Evolutionary conservation across 2,797 vertebrate genomes (phyloP), one percentile per base, ranked within the genome.

Genomic region (Oophaga sylvatica): DNA sequence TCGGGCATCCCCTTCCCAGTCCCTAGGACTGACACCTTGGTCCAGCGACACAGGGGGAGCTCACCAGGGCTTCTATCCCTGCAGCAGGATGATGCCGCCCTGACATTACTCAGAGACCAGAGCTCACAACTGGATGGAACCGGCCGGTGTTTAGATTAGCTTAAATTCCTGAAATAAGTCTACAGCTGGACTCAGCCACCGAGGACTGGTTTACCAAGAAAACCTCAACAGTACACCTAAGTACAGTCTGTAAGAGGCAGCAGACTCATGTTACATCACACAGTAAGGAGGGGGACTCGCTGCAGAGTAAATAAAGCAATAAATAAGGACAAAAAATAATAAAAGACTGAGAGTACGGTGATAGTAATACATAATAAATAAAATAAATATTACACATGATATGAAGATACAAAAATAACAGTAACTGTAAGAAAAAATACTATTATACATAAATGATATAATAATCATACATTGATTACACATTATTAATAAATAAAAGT

Each of bases 131-230:
- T 86, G 35, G 60, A 76, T 48, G 41, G 1, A 48, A 26, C 87
- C 10, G 71, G 87, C 56, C 76, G 4, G 29, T 83, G 87, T 88
- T 88, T 81, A 76, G 76, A 65, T 85, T 81, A 60, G 78, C 62
- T 77, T 35, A 75, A 62, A 86, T 86, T 88, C 87, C 83, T 81
- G 82, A 85, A 76, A 85, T 85, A 65, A 76, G 70, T 48, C 16
- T n/a, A 68, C 57, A 57, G 83, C 87, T 62, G 79, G 87, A 82
- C 15, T 45, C 17, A 82, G 60, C 87, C 79, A 71, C 84, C 76
- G 12, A 45, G 56, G 65, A 81, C 84, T 26, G 81, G 81, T 87
- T 87, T 78, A 35, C 29, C 19, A 31, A 68, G 20, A 73, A 63
- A n/a, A 48, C 11, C 85, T 29, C 41, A 22, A 70, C 20, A 35